These are phyloP conservation scores for Scaptodrosophila lebanonensis DNA, from an alignment of 1,140 invertebrate genomes.

Conservation along the genomic window DNA sequence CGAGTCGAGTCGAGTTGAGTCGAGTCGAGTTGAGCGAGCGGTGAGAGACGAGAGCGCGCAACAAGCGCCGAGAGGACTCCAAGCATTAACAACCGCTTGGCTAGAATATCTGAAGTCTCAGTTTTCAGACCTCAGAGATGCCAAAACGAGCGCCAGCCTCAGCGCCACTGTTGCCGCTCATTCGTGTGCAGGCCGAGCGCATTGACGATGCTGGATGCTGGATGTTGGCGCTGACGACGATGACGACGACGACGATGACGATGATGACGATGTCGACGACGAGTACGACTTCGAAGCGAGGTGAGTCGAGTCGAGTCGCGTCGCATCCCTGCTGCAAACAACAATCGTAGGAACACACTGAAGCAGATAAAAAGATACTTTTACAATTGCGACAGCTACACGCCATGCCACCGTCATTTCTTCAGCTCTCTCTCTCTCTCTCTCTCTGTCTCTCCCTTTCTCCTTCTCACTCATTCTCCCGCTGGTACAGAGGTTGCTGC, in stretches of 20 bases:
- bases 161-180: too few relatives aligned
- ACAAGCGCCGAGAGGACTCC: constrained; percentile 21
- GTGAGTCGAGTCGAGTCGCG: constrained; percentile 41
- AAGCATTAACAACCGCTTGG: too few relatives aligned
- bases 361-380: constrained; percentile 70
- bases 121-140: too few relatives aligned
- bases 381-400: constrained; percentile 55
- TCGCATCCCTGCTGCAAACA: constrained; percentile 39
- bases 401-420: not conserved
- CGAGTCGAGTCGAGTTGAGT: constrained; percentile 25
- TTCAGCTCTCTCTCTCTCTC: not conserved
- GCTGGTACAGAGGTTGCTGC: too few relatives aligned
- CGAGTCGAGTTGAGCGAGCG: constrained; percentile 7
- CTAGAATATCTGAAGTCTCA: too few relatives aligned
- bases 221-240: constrained; percentile 42
- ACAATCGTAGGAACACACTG: constrained; percentile 60
- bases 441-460: too few relatives aligned
- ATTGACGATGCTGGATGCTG: too few relatives aligned
- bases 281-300: constrained; percentile 17
- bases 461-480: too few relatives aligned
- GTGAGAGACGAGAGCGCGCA: constrained; percentile 4
- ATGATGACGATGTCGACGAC: constrained; percentile 9
- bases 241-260: constrained; percentile 12
- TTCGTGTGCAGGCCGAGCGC: too few relatives aligned
- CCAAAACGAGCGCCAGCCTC: too few relatives aligned